A percentile compares a stretch with the other conserved stretches of the same genome.
Evolutionary conservation across 1,140 invertebrate species (phyloP).

Genomic region (Drosophila arizonae): DNA sequence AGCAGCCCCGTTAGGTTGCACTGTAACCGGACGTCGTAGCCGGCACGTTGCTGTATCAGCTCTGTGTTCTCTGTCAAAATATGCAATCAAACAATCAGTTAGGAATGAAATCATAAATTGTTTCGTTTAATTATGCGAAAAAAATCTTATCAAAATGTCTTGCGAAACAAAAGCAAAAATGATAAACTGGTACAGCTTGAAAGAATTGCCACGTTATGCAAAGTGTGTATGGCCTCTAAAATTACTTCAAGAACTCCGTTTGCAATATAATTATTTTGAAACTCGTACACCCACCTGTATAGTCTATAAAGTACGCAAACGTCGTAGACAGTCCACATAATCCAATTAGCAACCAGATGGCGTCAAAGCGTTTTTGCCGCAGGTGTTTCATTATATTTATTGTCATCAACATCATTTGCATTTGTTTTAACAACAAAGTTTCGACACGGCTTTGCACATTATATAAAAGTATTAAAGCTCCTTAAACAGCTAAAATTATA

Average conservation of each 20-base stretch:
- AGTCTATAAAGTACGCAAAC: slow-evolving; percentile 55
- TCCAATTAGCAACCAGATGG: slow-evolving; percentile 45
- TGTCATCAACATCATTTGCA: not conserved
- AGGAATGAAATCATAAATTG: slow-evolving; percentile 13
- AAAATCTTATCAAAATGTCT: slow-evolving; percentile 57
- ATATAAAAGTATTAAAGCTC: not conserved
- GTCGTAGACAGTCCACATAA: slow-evolving; percentile 19
- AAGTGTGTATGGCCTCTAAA: no score
- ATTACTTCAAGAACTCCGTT: not conserved
- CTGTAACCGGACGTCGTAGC: slow-evolving; percentile 69
- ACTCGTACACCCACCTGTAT: slow-evolving; percentile 54
- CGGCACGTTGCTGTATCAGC: slow-evolving; percentile 70
- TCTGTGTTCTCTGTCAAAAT: slow-evolving; percentile 66
- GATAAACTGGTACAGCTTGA: slow-evolving; percentile 41
- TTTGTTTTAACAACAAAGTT: slow-evolving; percentile 1
- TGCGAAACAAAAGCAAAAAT: slow-evolving; percentile 32
- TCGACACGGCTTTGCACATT: not conserved
- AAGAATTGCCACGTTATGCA: slow-evolving; percentile 15
- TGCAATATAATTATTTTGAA: not conserved
- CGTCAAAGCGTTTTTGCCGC: slow-evolving; percentile 12
- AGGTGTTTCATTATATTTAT: slow-evolving; percentile 35
- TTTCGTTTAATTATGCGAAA: slow-evolving; percentile 55
- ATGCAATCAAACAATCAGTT: slow-evolving; percentile 11
- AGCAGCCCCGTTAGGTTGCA: slow-evolving; percentile 71
- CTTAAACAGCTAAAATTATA: no score